Evolutionary conservation across 2,797 vertebrate genomes (phyloP), one percentile per base, ranked within the genome.

Genomic region (Aldrovandia affinis): DNA sequence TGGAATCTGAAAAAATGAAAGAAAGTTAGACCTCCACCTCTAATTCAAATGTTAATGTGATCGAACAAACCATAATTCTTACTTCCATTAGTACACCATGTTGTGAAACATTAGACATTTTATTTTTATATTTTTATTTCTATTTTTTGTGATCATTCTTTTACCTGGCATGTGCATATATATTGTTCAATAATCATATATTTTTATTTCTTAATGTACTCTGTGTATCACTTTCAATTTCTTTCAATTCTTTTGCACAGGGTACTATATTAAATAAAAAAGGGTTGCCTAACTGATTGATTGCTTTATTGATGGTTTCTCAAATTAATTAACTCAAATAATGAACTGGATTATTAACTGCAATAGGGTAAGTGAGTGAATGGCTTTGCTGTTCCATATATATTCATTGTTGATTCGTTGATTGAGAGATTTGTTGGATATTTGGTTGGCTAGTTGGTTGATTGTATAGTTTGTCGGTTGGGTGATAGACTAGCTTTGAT

Each of bases 1-100:
- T 89, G 90, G 30, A 93, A 15, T 9, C 91, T 92, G 36, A 18
- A 81, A 82, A 63, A 61, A 75, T 39, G 18, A 30, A 28, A 61
- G 8, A 73, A 42, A 10, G 12, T 70, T 5, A 73, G 63, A 65
- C 18, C 36, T 73, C 30, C 30, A 36, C n/a, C 63, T 3, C 28
- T 0, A 65, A 33, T 61, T 33, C 63, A 68, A 68, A 68, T 12
- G 36, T 18, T 39, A 70, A 65, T 65, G 10, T 12, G 10, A 70
- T 39, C 61, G 10, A 63, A 10, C n/a, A 63, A 68, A 68, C 28
- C 63, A 0, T 20, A 39, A 73, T 5, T 42, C 68, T 22, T 7
- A 42, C 33, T 73, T 73, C 15, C 18, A 22, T 39, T 42, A 42
- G 18, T 30, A 2, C 18, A 73, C 18, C 28, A 70, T 70, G 18